Evolutionary conservation across 2,888 invertebrate genomes (phyloP).

Genomic region (Conus canariensis): DNA sequence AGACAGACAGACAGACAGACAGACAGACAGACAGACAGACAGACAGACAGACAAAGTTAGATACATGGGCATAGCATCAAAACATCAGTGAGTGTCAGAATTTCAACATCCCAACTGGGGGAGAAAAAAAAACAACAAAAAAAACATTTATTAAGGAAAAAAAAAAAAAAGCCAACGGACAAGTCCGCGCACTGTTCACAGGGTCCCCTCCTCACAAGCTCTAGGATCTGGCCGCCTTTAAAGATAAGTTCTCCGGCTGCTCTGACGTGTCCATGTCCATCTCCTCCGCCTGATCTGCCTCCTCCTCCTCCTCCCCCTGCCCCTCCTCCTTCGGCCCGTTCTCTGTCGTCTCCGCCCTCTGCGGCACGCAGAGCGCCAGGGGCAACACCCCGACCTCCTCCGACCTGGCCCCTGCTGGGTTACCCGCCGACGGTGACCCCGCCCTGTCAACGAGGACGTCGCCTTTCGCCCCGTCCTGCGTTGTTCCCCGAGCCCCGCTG

Average conservation of each 20-base stretch:
- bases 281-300: not conserved
- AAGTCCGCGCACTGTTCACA: too few relatives aligned
- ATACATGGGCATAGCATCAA: too few relatives aligned
- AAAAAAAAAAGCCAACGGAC: too few relatives aligned
- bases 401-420: not conserved
- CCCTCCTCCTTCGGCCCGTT: not conserved
- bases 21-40: not conserved
- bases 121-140: too few relatives aligned
- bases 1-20: not conserved
- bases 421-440: not conserved
- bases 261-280: constrained; percentile 33
- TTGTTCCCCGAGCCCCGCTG: too few relatives aligned
- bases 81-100: not conserved
- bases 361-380: not conserved
- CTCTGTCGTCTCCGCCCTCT: not conserved
- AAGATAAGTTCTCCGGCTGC: constrained; percentile 16
- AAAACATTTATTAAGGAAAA: too few relatives aligned
- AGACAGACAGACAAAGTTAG: not conserved
- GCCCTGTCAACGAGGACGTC: not conserved
- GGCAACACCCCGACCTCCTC: constrained; percentile 3
- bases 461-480: not conserved
- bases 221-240: not conserved
- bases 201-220: too few relatives aligned
- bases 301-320: not conserved
- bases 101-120: not conserved